These are phyloP conservation scores for Pseudorectes ferrugineus DNA, from an alignment of 2,113 vertebrate species.

Conservation along the genomic window DNA sequence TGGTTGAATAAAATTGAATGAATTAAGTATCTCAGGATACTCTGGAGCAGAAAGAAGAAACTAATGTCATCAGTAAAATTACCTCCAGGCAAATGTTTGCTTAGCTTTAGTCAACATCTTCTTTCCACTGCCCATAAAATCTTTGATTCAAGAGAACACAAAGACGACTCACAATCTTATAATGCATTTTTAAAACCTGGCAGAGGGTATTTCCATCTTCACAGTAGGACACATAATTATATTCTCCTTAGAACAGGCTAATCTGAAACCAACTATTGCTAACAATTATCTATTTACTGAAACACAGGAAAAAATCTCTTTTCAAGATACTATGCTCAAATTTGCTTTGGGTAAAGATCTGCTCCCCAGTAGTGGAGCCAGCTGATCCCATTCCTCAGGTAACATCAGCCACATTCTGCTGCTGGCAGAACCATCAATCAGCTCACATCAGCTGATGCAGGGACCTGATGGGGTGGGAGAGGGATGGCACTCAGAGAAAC, in stretches of 20 bases:
- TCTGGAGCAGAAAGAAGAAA: background rate
- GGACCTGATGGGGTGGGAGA: background rate
- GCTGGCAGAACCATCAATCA: background rate
- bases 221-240: background rate
- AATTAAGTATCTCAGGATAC: background rate
- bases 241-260: background rate
- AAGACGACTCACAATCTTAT: background rate
- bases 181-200: background rate
- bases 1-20: background rate
- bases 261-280: background rate
- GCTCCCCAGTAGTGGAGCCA: background rate
- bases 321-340: background rate
- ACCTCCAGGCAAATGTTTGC: background rate
- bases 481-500: background rate
- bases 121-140: background rate
- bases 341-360: background rate
- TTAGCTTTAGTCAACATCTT: background rate
- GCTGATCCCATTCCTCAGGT: background rate
- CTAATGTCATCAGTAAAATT: background rate
- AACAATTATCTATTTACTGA: background rate
- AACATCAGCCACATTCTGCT: background rate
- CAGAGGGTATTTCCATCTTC: background rate
- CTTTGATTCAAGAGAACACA: background rate
- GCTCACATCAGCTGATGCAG: background rate
- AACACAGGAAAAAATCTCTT: background rate